Evolutionary conservation across 1,140 invertebrate species (phyloP).

Genomic region (Formica selysi): DNA sequence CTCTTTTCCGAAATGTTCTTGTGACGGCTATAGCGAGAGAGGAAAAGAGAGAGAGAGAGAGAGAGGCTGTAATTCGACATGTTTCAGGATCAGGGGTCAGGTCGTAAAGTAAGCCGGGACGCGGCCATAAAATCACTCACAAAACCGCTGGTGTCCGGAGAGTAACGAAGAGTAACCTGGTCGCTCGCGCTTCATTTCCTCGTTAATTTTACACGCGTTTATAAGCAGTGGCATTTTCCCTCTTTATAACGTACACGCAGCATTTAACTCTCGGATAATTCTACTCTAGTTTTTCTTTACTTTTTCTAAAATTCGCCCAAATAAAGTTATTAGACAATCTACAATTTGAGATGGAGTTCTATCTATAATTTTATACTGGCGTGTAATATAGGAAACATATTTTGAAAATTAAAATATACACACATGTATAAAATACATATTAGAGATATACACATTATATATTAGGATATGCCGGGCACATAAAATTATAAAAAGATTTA

Average conservation of each 20-base stretch:
- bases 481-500: too few species aligned
- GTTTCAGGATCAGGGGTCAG: slow-evolving; percentile 80
- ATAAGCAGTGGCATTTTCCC: slow-evolving; percentile 20
- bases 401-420: too few species aligned
- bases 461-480: too few species aligned
- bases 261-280: background rate
- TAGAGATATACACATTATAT: too few species aligned
- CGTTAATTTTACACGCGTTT: slow-evolving; percentile 67
- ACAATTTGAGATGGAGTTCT: too few species aligned
- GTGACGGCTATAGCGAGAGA: slow-evolving; percentile 36
- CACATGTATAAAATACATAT: too few species aligned
- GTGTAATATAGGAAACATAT: too few species aligned
- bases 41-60: slow-evolving; percentile 9
- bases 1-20: slow-evolving; percentile 65
- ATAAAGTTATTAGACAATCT: too few species aligned
- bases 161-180: slow-evolving; percentile 38
- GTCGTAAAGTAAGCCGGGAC: slow-evolving; percentile 78
- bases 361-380: too few species aligned
- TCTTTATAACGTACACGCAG: slow-evolving; percentile 6
- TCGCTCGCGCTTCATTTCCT: slow-evolving; percentile 57
- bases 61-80: slow-evolving; percentile 78
- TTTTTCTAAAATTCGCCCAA: slow-evolving; percentile 17
- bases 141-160: slow-evolving; percentile 64
- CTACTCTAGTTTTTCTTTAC: slow-evolving; percentile 3
- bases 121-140: slow-evolving; percentile 79